Evolutionary conservation across 2,888 invertebrate species (phyloP), one percentile per base, ranked within the genome.

Genomic region (Phorcus lineatus): DNA sequence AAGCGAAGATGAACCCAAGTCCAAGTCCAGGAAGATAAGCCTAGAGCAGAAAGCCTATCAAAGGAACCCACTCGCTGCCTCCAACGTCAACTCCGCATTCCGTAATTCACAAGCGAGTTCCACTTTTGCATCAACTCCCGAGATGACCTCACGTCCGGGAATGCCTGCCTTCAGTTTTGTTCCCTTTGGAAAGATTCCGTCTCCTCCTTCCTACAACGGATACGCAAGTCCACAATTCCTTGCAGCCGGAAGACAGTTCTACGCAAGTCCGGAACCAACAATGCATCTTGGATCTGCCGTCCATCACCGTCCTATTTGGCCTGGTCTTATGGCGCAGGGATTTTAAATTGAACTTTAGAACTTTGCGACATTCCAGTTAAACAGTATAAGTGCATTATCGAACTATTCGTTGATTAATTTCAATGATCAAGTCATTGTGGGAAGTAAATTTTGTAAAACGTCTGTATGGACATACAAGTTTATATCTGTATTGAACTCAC

Each of bases 201-300:
- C 70, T 70, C 17, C 36, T 0, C 28, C 31, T 70, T 31, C 70
- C 36, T 70, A n/a, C 19, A 17, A 36, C 28, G 70, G 70, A 36
- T 70, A 36, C 36, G 40, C 31, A n/a, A 70, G 70, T 19, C 40
- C 70, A 31, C 70, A 31, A 40, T 40, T 70, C 36, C 70, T 70
- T 17, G 31, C 31, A 31, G 36, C 31, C 70, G 70, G 70, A 70
- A 70, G 70, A 19, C 70, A 70, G 28, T 70, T 31, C 40, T 70
- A 36, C 70, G 31, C 70, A 70, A 70, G 70, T 70, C 70, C 36
- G 40, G 70, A 70, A 36, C 70, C 70, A 31, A 70, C 70, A 40
- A 70, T 70, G 70, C 70, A 40, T 70, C 70, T 70, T 11, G 70
- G 70, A 3, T 40, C 70, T 4, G 70, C 70, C 11, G 70, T 70